Evolutionary conservation across 2,797 vertebrate species (phyloP), one percentile per base, ranked within the genome.

Genomic region (Aphelocoma californica): DNA sequence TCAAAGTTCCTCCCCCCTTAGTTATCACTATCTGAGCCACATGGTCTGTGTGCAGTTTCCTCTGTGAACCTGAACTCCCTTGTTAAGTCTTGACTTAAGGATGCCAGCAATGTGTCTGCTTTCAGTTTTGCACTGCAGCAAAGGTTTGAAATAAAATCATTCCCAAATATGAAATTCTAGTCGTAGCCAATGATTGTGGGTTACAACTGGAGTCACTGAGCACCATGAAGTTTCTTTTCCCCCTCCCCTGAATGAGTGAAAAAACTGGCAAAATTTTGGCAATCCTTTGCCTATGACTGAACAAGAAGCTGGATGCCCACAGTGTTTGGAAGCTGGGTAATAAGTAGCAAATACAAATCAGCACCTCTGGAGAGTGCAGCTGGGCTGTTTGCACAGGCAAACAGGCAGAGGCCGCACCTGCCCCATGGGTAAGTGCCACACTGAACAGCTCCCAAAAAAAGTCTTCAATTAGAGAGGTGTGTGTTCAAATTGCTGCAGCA

Each of bases 71-170:
- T 92, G 12, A 94, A 70, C 26, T 88, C 90, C 81, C 70, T 88
- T 89, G 32, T 72, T 86, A 94, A 92, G 96, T 96, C 96, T 97
- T 96, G 96, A 96, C 95, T 97, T 97, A 97, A 96, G 95, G 96
- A 97, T 96, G 95, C 95, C 95, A 95, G 96, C 94, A 91, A 88
- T 82, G 81, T 97, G 90, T 82, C 90, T 44, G 75, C 50, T 88
- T 90, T 80, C 67, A 83, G 66, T 94, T 94, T 84, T 81, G 58
- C 5, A 32, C 94, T 96, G 94, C 96, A 97, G 96, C 96, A 91
- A 94, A 92, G 45, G 71, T 91, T 93, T 88, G 58, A 90, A 93
- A 90, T 82, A 60, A 88, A 95, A 92, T 53, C 15, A 15, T 42
- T 58, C 56, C 48, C 38, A 88, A 91, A 82, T 61, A 72, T 3